Conservation (phyloP, 2,888 invertebrate species). For the Yponomeuta cagnagella region DNA sequence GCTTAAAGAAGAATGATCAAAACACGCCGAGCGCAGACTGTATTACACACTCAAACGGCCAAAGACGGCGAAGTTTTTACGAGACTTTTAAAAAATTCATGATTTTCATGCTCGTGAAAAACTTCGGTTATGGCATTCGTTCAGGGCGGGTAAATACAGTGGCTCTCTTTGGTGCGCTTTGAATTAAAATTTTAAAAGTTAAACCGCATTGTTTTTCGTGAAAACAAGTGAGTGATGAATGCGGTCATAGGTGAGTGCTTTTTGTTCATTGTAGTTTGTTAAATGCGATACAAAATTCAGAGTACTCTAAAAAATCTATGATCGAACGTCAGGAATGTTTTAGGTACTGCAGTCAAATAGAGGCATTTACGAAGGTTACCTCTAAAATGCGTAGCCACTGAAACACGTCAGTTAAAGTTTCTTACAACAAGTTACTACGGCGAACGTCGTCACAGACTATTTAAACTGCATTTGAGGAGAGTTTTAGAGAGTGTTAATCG, state of each 20-base stretch:
- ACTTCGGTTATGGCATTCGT: neutral
- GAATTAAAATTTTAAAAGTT: neutral
- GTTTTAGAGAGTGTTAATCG: too few species aligned
- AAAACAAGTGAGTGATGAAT: neutral
- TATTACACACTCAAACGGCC: neutral
- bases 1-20: neutral
- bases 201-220: neutral
- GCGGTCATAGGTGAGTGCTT: neutral
- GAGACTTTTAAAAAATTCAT: conserved; percentile 1
- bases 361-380: too few species aligned
- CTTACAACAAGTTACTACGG: too few species aligned
- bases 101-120: neutral
- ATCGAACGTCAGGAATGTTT: too few species aligned
- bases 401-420: too few species aligned
- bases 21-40: neutral
- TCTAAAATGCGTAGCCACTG: too few species aligned
- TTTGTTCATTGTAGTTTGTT: too few species aligned
- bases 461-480: too few species aligned
- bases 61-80: neutral
- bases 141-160: neutral
- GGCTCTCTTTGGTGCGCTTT: neutral
- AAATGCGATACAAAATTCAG: too few species aligned
- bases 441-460: too few species aligned
- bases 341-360: too few species aligned
- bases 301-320: too few species aligned